Evolutionary conservation across 2,797 vertebrate genomes (phyloP).

Genomic region (Pipistrellus kuhlii): DNA sequence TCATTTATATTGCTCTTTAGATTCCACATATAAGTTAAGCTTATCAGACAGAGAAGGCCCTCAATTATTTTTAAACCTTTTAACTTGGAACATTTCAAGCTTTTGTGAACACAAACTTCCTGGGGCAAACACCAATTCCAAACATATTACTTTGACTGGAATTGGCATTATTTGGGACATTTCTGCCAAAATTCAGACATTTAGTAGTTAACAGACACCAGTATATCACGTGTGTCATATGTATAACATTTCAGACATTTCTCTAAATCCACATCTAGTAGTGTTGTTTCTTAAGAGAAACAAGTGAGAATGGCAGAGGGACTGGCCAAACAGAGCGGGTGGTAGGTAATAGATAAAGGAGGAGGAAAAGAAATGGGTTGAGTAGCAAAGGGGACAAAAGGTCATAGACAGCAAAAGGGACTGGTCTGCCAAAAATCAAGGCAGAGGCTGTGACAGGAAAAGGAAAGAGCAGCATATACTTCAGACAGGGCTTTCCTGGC

Average conservation of each 20-base stretch:
- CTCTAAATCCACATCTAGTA: background rate
- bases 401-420: background rate
- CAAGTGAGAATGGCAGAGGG: background rate
- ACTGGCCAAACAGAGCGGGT: background rate
- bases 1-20: background rate
- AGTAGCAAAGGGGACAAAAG: background rate
- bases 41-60: background rate
- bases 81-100: background rate
- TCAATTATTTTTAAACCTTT: constrained; percentile 44
- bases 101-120: background rate
- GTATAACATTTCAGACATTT: background rate
- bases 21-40: background rate
- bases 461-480: accelerated
- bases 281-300: background rate
- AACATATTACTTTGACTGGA: constrained; percentile 30
- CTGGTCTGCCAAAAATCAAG: background rate
- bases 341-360: background rate
- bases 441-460: background rate
- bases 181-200: background rate
- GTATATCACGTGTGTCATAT: background rate
- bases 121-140: constrained; percentile 8
- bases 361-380: background rate
- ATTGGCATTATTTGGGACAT: background rate
- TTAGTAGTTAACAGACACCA: background rate
- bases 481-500: background rate